Evolutionary conservation across 64 coral and sea anemone species (phyloP), one percentile per base, ranked within the genome.

Genomic region (Pocillopora damicornis): DNA sequence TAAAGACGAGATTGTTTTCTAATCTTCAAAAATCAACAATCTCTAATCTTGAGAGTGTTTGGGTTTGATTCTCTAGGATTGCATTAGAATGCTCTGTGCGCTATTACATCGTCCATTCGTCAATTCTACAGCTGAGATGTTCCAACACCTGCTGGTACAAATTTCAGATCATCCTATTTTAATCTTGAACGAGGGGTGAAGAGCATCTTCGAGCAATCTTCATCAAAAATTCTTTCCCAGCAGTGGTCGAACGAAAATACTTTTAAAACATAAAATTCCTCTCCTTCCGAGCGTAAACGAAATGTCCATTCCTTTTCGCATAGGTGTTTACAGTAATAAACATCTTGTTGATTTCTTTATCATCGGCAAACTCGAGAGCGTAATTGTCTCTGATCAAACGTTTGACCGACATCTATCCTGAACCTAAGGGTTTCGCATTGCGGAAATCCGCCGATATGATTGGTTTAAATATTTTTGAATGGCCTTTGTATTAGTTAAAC

Each of bases 391-490:
- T 17, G 37, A 20, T 65, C 63, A 72, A 72, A 71, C 15, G 34
- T 18, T 65, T n/a, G 9, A 11, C 67, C 67, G 67, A 71, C 67
- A 71, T 71, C 67, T 11, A 57, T 68, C 17, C 71, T 72, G 37
- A 85, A 63, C 81, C 22, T 4, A 15, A 72, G 13, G 64, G 65
- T 85, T 38, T 85, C 63, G 35, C 51, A 36, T 85, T 71, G 81
- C 81, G 81, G 81, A 85, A 85, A 71, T 85, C 38, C 81, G 81
- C 64, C 64, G 11, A 72, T 38, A 9, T 56, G 81, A 85, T 85
- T 85, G 81, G 81, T 38, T 17, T 36, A 71, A 38, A 23, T 58
- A 65, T 72, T 36, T 38, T 85, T 85, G 81, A 85, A 85, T 85
- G 14, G 37, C 22, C 65, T 57, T 85, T 85, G 63, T 85, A 85